Evolutionary conservation across 92 coral and sea anemone genomes (phyloP).

Genomic region (Heliopora coerulea): DNA sequence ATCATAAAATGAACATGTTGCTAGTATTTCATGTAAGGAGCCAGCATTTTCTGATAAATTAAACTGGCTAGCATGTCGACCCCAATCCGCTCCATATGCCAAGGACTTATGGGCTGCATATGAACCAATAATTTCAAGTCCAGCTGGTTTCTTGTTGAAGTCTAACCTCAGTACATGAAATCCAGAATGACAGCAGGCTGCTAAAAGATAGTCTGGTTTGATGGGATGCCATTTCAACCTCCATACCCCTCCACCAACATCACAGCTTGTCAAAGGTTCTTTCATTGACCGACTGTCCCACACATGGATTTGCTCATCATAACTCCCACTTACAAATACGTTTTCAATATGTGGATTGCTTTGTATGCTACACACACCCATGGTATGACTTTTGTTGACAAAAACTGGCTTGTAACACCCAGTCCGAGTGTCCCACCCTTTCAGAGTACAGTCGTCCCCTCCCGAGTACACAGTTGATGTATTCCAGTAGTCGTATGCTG

Average conservation of each 20-base stretch:
- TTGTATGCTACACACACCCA: constrained; percentile 97
- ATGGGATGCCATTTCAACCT: constrained; percentile 94
- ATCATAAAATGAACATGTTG: constrained; percentile 97
- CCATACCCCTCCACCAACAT: constrained; percentile 98
- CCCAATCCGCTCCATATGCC: constrained; percentile 99
- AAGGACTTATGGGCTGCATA: constrained; percentile 70
- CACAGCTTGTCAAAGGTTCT: constrained; percentile 64
- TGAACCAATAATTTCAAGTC: constrained; percentile 62
- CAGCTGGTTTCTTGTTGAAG: constrained; percentile 44
- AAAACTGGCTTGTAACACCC: constrained; percentile 77
- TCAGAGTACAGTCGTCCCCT: constrained; percentile 87
- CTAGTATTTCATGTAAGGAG: constrained; percentile 48
- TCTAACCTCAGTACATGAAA: constrained; percentile 69
- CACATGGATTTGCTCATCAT: constrained; percentile 77
- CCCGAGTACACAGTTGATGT: constrained; percentile 82
- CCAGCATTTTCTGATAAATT: not conserved
- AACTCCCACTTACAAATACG: constrained; percentile 96
- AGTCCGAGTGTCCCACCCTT: constrained; percentile 92
- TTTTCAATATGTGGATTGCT: constrained; percentile 69
- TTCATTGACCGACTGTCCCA: constrained; percentile 94
- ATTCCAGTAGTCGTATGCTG: constrained; percentile 84
- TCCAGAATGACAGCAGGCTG: constrained; percentile 93
- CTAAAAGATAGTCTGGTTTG: constrained; percentile 63
- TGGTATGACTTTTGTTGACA: constrained; percentile 73
- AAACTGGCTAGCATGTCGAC: constrained; percentile 29